Base-by-base conservation (phyloP, 2,113 vertebrate genomes). In the Actenoides hombroni region DNA sequence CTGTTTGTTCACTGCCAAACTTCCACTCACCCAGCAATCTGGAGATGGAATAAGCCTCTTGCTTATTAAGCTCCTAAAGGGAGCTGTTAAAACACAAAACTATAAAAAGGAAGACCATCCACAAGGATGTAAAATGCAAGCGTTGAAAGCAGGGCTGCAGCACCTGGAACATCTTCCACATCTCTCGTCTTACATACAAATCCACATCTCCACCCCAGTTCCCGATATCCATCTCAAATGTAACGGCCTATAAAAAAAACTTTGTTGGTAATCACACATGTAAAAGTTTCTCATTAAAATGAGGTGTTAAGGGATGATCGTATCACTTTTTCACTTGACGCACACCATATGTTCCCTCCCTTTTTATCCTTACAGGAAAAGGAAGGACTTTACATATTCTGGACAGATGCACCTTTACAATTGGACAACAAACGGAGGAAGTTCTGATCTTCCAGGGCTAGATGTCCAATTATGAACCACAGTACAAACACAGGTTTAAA, bases 11-110 rank as follows among this genome's bases (percentile, higher is more conserved):
- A 1, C 70, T 89, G 89, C 95, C 91, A 91, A 86, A 51, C 74
- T 79, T 92, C 73, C 64, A 51, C 56, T 94, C 83, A 75, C 53
- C 77, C 86, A 53, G 88, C 86, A 86, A 76, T 76, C 77, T 96
- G 92, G 69, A 91, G 91, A 89, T 0, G 1, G 57, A 91, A 79
- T 21, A 63, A 84, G 29, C 33, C 48, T 89, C 83, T 61, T 84
- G 67, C 88, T 86, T 84, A 86, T 84, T 64, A 84, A 92, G 57
- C 94, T 94, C 57, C 81, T 88, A 56, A 86, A 86, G 42, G 77
- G 90, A 95, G 86, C 56, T 93, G 83, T 48, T 96, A 84, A 90
- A 92, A 88, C 3, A 8, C 48, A 57, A 6, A 82, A 61, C 60
- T 76, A 53, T 82, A 68, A 89, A 88, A 92, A 92, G 35, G 24